Percentiles rank a stretch among this genome's conserved stretches.
Conservation (phyloP, 2,113 vertebrate genomes). For the Astur gentilis region DNA sequence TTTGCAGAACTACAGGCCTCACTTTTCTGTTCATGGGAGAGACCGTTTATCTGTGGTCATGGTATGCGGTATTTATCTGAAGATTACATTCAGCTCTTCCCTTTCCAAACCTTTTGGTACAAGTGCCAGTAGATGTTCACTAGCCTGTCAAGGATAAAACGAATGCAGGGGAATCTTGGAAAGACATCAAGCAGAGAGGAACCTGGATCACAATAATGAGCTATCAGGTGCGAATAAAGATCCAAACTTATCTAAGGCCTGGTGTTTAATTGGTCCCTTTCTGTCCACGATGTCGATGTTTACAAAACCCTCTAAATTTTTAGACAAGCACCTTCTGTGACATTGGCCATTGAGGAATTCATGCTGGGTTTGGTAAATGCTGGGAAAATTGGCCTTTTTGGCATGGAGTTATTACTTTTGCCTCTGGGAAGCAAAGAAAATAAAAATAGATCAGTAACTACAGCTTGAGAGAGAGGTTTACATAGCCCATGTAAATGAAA, state of each 20-base stretch:
- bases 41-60: not conserved
- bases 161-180: constrained; percentile 7
- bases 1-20: not conserved
- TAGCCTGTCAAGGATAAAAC: not conserved
- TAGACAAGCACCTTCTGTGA: not conserved
- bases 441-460: constrained; percentile 17
- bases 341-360: not conserved
- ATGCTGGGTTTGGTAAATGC: not conserved
- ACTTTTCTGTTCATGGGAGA: not conserved
- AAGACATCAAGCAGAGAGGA: constrained; percentile 13
- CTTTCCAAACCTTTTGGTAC: constrained; percentile 9
- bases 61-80: not conserved
- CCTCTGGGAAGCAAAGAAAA: constrained; percentile 7
- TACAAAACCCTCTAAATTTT: not conserved
- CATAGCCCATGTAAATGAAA: not conserved
- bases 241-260: not conserved
- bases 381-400: not conserved
- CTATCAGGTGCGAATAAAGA: not conserved
- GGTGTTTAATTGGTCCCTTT: not conserved
- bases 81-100: not conserved
- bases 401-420: not conserved
- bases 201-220: not conserved
- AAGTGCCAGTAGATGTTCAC: not conserved
- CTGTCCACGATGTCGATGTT: fast-evolving
- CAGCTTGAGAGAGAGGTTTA: not conserved